phyloP scores from a whole-genome alignment of 2,888 invertebrate genomes.

The Lasioglossum morio region DNA sequence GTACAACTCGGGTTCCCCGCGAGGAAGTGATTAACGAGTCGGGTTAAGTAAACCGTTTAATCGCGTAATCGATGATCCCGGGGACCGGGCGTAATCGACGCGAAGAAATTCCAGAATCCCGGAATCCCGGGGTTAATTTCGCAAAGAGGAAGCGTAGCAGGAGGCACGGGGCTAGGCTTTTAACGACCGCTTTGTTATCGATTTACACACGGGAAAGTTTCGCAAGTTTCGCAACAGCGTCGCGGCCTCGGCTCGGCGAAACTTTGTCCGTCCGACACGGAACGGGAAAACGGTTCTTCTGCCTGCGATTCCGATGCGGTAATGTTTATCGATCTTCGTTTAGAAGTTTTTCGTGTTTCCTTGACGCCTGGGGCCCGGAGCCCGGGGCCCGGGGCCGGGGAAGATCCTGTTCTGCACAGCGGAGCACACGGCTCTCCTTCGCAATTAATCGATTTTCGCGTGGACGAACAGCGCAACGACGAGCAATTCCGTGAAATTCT shows the following conservation, averaged over 20 bases:
- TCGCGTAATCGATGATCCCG: slow-evolving; percentile 39
- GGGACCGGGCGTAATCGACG: not conserved
- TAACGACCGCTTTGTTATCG: slow-evolving; percentile 64
- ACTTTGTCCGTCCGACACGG: slow-evolving; percentile 38
- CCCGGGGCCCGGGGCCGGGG: no score
- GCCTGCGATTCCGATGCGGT: slow-evolving; percentile 15
- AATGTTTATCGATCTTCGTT: slow-evolving; percentile 58
- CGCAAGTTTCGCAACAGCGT: slow-evolving; percentile 32
- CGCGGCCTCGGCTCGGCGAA: slow-evolving; percentile 30
- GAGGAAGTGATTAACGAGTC: slow-evolving; percentile 40
- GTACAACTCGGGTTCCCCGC: not conserved
- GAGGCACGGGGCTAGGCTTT: slow-evolving; percentile 19
- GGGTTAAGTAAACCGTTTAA: slow-evolving; percentile 33
- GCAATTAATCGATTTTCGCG: slow-evolving; percentile 2
- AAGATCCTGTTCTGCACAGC: not conserved
- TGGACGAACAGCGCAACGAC: not conserved
- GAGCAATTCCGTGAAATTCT: not conserved
- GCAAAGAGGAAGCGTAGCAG: slow-evolving; percentile 25
- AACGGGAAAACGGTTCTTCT: slow-evolving; percentile 30
- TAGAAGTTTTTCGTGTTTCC: slow-evolving; percentile 19
- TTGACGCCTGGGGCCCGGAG: not conserved
- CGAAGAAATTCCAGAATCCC: slow-evolving; percentile 27
- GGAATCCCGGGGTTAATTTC: slow-evolving; percentile 23
- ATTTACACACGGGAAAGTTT: slow-evolving; percentile 48
- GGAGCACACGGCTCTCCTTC: not conserved